phyloP scores from a whole-genome alignment of 2,888 invertebrate genomes.

The Drosophila monieri region DNA sequence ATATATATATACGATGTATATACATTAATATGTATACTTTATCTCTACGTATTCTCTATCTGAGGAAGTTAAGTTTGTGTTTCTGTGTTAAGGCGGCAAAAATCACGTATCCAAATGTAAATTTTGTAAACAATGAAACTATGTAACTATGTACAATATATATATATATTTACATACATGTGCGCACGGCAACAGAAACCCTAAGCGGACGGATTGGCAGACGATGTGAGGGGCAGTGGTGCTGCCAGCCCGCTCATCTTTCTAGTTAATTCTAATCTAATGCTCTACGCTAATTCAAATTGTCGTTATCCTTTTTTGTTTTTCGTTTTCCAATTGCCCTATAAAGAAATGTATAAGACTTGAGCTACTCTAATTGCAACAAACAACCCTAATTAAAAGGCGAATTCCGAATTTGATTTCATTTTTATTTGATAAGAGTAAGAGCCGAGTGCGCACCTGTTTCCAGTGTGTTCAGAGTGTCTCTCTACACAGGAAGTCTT shows the following conservation, averaged over 20 bases:
- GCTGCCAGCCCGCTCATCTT: constrained; percentile 6
- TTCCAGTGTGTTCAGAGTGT: constrained; percentile 2
- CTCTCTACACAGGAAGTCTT: constrained; percentile 20
- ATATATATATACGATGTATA: constrained; percentile 15
- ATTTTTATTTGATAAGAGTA: constrained; percentile 27
- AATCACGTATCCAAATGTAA: constrained; percentile 22
- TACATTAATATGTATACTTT: constrained; percentile 5
- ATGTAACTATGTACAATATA: constrained; percentile 41
- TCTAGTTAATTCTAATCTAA: constrained; percentile 36
- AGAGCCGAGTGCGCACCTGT: background rate
- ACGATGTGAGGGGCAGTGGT: background rate
- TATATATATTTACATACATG: constrained; percentile 15
- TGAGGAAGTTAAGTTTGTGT: constrained; percentile 4
- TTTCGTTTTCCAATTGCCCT: constrained; percentile 76
- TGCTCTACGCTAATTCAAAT: constrained; percentile 26
- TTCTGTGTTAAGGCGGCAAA: constrained; percentile 15
- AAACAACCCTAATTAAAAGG: constrained; percentile 24
- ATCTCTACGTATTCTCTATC: background rate
- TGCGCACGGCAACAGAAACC: constrained; percentile 58
- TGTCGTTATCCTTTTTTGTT: constrained; percentile 20
- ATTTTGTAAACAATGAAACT: constrained; percentile 51
- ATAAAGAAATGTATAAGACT: constrained; percentile 82
- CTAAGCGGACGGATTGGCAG: constrained; percentile 30
- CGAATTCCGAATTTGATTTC: constrained; percentile 37
- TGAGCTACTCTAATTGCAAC: constrained; percentile 72